These are phyloP conservation scores for Cnemophilus loriae DNA, from an alignment of 2,113 vertebrate species.

Conservation along the genomic window DNA sequence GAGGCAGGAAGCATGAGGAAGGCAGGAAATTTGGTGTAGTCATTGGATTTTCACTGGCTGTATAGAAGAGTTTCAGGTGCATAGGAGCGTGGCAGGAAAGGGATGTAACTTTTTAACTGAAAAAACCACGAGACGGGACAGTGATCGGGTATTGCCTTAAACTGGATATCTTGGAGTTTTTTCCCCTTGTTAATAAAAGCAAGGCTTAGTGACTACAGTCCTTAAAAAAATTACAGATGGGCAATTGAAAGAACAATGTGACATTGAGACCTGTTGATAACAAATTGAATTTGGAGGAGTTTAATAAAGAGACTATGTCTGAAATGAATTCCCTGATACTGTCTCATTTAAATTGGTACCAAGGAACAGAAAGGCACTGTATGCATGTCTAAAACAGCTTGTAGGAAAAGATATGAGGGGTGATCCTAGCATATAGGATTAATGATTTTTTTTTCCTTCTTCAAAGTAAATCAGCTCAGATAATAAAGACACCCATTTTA, in stretches of 20 bases:
- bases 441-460: neutral
- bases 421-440: neutral
- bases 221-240: neutral
- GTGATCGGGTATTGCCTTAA: neutral
- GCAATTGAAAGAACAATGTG: neutral
- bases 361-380: neutral
- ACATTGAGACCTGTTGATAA: neutral
- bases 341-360: neutral
- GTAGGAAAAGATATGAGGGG: neutral
- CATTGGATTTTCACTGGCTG: neutral
- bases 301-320: neutral
- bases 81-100: neutral
- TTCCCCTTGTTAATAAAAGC: neutral
- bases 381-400: neutral
- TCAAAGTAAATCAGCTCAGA: neutral
- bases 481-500: neutral
- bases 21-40: neutral
- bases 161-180: neutral
- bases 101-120: neutral
- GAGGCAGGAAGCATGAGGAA: neutral
- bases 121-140: neutral
- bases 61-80: neutral
- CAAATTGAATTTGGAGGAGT: neutral
- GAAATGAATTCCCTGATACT: neutral
- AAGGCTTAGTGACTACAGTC: neutral